Percentiles rank a stretch among this genome's conserved stretches.
phyloP scores from a whole-genome alignment of 2,113 vertebrate genomes.

The Orycteropus afer region DNA sequence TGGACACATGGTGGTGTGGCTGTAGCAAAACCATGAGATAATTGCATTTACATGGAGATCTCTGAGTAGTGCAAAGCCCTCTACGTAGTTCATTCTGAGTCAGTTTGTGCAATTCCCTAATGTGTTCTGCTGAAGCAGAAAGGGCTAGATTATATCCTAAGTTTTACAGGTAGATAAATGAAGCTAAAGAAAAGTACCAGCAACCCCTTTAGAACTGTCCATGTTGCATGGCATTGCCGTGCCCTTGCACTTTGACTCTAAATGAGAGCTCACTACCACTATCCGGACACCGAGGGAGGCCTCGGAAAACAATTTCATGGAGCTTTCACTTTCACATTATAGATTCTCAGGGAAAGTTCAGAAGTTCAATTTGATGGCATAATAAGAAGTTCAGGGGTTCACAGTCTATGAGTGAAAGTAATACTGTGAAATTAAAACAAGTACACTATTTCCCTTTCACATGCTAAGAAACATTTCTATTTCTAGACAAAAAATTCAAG shows the following conservation, averaged over 20 bases:
- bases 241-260: background rate
- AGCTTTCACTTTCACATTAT: constrained; percentile 65
- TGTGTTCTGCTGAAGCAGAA: constrained; percentile 45
- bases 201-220: constrained; percentile 15
- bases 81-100: constrained; percentile 25
- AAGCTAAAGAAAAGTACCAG: background rate
- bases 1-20: constrained; percentile 67
- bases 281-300: background rate
- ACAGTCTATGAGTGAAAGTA: background rate
- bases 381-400: constrained; percentile 68
- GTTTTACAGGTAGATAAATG: background rate
- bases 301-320: constrained; percentile 60
- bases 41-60: constrained; percentile 71
- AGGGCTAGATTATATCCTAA: constrained; percentile 17
- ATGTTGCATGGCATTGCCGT: background rate
- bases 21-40: constrained; percentile 50
- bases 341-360: constrained; percentile 66
- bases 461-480: background rate
- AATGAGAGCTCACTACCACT: background rate
- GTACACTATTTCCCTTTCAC: background rate
- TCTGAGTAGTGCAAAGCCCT: constrained; percentile 40
- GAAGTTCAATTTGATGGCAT: constrained; percentile 70
- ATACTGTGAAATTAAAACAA: constrained; percentile 33
- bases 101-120: constrained; percentile 27
- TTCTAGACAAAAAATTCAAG: background rate